A percentile compares a stretch with the other conserved stretches of the same genome.
phyloP scores from a whole-genome alignment of 2,113 vertebrate genomes.

The Vicugna pacos region DNA sequence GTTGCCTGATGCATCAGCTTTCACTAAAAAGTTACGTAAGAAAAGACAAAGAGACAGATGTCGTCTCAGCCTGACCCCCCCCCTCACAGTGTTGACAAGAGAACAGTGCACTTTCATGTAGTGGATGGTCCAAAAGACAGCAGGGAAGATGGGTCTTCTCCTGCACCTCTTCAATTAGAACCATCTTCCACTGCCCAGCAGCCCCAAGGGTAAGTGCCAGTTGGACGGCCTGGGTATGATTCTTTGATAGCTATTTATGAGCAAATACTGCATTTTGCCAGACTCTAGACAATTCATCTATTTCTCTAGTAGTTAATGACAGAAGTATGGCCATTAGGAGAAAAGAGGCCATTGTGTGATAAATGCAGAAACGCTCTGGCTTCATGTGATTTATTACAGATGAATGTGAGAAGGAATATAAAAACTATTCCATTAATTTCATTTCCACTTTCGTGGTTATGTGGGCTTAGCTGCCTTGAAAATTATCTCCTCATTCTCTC shows the following conservation, averaged over 20 bases:
- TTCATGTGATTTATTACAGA: conserved; percentile 58
- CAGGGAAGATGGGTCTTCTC: not conserved
- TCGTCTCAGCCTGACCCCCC: not conserved
- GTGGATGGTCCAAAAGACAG: not conserved
- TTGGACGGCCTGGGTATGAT: not conserved
- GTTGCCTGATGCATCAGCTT: not conserved
- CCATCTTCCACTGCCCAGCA: no score
- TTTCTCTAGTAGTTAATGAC: conserved; percentile 33
- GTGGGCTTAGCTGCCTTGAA: conserved; percentile 57
- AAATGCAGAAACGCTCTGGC: not conserved
- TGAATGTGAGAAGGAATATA: conserved; percentile 45
- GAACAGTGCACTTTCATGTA: accelerated
- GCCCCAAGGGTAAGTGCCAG: not conserved
- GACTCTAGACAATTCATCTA: not conserved
- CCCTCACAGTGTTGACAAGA: not conserved
- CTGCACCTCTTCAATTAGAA: not conserved
- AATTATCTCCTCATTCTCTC: conserved; percentile 62
- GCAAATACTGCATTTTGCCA: not conserved
- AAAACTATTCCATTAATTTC: conserved; percentile 68
- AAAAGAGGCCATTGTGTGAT: conserved; percentile 3
- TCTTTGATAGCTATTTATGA: not conserved
- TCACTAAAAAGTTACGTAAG: not conserved
- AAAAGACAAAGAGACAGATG: not conserved
- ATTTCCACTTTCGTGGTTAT: conserved; percentile 54
- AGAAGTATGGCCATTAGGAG: not conserved